A percentile compares a stretch with the other conserved stretches of the same genome.
These are phyloP conservation scores for Boleophthalmus pectinirostris DNA, from an alignment of 2,113 vertebrate species.

Conservation along the genomic window DNA sequence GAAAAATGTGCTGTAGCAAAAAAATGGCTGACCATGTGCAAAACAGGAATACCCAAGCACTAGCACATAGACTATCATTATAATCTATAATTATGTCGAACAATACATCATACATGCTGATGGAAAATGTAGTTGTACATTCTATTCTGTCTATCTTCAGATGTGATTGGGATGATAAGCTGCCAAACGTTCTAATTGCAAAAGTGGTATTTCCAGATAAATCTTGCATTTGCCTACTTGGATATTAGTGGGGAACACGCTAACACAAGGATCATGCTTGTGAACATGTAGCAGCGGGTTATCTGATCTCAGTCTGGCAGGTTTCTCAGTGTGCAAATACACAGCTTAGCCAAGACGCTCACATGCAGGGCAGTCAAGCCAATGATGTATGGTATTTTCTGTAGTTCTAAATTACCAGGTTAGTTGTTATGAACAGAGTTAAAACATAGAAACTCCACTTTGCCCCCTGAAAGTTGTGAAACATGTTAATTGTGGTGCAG, in stretches of 20 bases:
- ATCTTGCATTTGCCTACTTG: conserved; percentile 59
- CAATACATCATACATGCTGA: conserved; percentile 34
- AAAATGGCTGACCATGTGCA: conserved; percentile 40
- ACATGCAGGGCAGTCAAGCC: background rate
- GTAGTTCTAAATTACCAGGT: too few relatives aligned
- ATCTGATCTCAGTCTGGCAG: conserved; percentile 39
- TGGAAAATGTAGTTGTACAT: background rate
- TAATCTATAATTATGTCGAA: conserved; percentile 37
- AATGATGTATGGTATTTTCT: too few relatives aligned
- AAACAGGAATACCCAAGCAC: conserved; percentile 12
- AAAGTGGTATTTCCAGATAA: conserved; percentile 23
- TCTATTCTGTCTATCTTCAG: background rate
- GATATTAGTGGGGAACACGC: conserved; percentile 34
- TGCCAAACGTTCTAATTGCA: conserved; percentile 7
- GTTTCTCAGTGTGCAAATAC: conserved; percentile 27
- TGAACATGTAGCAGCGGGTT: conserved; percentile 34
- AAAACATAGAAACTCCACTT: too few relatives aligned
- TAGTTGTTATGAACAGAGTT: too few relatives aligned
- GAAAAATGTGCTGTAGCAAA: conserved; percentile 16
- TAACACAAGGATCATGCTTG: conserved; percentile 45
- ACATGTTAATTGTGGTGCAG: too few relatives aligned
- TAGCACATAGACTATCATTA: conserved; percentile 23
- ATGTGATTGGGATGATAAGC: conserved; percentile 14
- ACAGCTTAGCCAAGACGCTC: background rate
- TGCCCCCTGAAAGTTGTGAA: too few relatives aligned